Evolutionary conservation across 64 coral and sea anemone species (phyloP).

Genomic region (Pachyseris speciosa): DNA sequence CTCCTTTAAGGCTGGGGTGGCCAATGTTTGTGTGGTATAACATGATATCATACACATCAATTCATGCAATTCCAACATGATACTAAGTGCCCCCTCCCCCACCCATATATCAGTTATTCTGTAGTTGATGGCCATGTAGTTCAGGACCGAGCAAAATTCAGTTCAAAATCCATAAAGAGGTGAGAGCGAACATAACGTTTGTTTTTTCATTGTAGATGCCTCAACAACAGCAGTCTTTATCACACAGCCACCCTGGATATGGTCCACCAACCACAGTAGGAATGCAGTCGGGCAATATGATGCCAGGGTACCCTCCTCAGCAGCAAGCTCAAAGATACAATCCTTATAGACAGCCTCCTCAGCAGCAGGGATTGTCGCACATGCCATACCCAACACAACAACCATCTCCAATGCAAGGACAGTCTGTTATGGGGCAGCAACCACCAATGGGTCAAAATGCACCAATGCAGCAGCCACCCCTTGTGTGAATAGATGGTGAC

Average conservation of each 20-base stretch:
- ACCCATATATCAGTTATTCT: too few relatives aligned
- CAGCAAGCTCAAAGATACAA: slow-evolving; percentile 85
- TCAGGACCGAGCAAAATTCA: background rate
- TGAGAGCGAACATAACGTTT: too few relatives aligned
- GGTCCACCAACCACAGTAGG: slow-evolving; percentile 42
- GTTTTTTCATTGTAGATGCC: slow-evolving; percentile 22
- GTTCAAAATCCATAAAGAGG: too few relatives aligned
- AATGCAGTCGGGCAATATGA: slow-evolving; percentile 55
- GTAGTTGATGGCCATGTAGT: too few relatives aligned
- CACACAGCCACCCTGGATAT: slow-evolving; percentile 56
- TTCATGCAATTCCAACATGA: too few relatives aligned
- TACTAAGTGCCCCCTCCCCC: too few relatives aligned
- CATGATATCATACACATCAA: too few relatives aligned
- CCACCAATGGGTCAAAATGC: slow-evolving; percentile 49
- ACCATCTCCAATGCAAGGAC: slow-evolving; percentile 50
- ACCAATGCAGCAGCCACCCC: slow-evolving; percentile 72
- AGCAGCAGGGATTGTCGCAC: slow-evolving; percentile 82
- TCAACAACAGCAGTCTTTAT: slow-evolving; percentile 61
- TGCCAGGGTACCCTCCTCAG: slow-evolving; percentile 69
- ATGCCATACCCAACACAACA: slow-evolving; percentile 81
- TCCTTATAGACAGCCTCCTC: slow-evolving; percentile 71
- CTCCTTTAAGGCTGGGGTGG: too few relatives aligned
- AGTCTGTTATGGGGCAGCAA: slow-evolving; percentile 41
- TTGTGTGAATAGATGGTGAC: background rate
- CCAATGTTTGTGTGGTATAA: too few relatives aligned